A percentile compares a stretch with the other conserved stretches of the same genome.
These are phyloP conservation scores for Albula glossodonta DNA, from an alignment of 2,113 vertebrate genomes.

Conservation along the genomic window DNA sequence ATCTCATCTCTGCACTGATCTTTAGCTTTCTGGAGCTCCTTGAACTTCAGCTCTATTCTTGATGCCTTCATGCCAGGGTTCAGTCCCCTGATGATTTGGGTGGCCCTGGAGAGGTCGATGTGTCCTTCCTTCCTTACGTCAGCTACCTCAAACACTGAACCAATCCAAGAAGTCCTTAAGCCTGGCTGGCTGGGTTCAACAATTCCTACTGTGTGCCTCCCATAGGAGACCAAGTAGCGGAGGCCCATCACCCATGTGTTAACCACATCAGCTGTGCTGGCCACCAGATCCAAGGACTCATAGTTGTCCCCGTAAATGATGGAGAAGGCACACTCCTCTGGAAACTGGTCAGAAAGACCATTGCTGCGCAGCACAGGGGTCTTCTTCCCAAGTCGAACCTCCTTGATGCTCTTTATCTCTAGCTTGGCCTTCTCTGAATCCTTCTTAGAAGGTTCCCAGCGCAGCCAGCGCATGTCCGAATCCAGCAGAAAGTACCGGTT, in stretches of 20 bases:
- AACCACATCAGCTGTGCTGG: conserved; percentile 83
- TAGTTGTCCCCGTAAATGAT: conserved; percentile 94
- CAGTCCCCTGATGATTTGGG: conserved; percentile 85
- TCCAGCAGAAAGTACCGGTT: conserved; percentile 89
- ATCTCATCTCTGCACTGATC: conserved; percentile 75
- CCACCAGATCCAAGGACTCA: conserved; percentile 88
- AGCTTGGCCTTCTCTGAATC: conserved; percentile 90
- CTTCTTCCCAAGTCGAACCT: conserved; percentile 89
- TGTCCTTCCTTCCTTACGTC: conserved; percentile 77
- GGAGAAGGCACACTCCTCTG: conserved; percentile 88
- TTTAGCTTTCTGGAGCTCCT: conserved; percentile 85
- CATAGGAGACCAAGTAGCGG: conserved; percentile 86
- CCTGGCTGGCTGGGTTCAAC: conserved; percentile 76
- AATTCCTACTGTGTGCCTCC: conserved; percentile 77
- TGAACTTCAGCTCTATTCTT: conserved; percentile 86
- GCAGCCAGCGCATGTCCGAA: conserved; percentile 82
- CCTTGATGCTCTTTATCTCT: conserved; percentile 89
- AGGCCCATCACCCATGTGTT: conserved; percentile 93
- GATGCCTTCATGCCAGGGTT: conserved; percentile 89
- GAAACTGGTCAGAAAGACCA: conserved; percentile 88
- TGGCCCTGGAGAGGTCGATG: conserved; percentile 79
- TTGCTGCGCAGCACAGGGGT: conserved; percentile 86
- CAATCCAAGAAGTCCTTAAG: conserved; percentile 84
- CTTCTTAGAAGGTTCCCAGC: conserved; percentile 92
- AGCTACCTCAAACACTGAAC: conserved; percentile 81